Conservation (phyloP, 2,888 invertebrate genomes). For the Himalopsyche kuldschensis region DNA sequence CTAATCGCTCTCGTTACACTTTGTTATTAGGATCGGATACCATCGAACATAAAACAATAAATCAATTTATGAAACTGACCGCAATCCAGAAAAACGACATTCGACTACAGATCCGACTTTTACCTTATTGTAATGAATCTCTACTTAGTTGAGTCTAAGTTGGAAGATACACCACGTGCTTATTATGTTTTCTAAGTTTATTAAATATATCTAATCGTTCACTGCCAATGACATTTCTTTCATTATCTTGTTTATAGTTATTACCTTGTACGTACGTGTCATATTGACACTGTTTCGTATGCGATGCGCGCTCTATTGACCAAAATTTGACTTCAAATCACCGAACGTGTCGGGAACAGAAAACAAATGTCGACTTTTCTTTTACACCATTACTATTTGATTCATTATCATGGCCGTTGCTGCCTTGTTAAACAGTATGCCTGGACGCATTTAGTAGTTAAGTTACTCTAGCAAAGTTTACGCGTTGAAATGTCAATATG, state of each 20-base stretch:
- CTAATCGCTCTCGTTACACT: too few species aligned
- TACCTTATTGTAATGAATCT: too few species aligned
- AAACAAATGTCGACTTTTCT: neutral
- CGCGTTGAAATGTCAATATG: neutral
- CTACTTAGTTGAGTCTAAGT: too few species aligned
- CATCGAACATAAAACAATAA: too few species aligned
- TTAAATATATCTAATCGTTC: neutral
- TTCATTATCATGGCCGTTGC: neutral
- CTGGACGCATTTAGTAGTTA: neutral
- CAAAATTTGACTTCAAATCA: neutral
- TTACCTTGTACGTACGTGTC: neutral
- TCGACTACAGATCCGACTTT: too few species aligned
- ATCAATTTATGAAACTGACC: too few species aligned
- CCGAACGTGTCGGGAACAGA: neutral
- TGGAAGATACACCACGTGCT: too few species aligned
- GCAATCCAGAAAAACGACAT: too few species aligned
- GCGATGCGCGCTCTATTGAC: neutral
- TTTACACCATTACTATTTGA: neutral
- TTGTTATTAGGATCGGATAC: too few species aligned
- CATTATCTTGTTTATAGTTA: neutral
- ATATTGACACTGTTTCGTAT: neutral
- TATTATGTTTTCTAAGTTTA: too few species aligned
- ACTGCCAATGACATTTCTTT: neutral
- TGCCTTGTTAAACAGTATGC: neutral
- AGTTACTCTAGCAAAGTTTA: neutral